phyloP scores from a whole-genome alignment of 92 coral and sea anemone genomes.

The Palythoa caribaeorum region DNA sequence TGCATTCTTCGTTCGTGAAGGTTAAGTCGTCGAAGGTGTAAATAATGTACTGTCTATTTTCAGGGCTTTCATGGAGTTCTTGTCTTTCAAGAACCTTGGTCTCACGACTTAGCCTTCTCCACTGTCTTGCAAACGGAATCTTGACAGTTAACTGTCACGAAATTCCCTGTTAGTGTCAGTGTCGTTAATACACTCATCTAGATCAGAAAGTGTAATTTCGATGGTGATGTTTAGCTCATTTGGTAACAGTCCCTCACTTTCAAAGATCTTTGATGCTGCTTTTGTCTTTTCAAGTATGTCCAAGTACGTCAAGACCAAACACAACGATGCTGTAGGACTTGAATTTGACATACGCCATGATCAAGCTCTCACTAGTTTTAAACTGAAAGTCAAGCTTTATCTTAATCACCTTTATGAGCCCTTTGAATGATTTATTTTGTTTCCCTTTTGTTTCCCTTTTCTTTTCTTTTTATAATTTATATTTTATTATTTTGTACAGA shows the following conservation, averaged over 20 bases:
- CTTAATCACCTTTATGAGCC: no score
- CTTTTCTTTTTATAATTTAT: no score
- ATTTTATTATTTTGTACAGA: no score
- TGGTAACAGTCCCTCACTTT: constrained; percentile 24
- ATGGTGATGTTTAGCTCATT: background rate
- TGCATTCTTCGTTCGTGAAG: constrained; percentile 16
- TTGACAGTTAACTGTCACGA: constrained; percentile 11
- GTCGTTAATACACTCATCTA: constrained; percentile 27
- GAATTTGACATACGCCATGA: background rate
- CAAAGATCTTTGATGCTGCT: constrained; percentile 37
- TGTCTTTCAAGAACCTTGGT: constrained; percentile 30
- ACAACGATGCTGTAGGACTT: constrained; percentile 12
- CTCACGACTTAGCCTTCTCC: background rate
- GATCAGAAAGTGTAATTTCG: constrained; percentile 10
- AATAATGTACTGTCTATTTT: constrained; percentile 3
- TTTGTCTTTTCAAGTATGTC: constrained; percentile 33
- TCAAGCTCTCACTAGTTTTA: no score
- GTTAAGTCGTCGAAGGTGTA: constrained; percentile 14
- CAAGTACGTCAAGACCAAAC: constrained; percentile 33
- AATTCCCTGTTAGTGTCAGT: constrained; percentile 23
- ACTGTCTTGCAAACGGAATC: constrained; percentile 13
- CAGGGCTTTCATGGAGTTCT: constrained; percentile 16
- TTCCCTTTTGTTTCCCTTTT: no score
- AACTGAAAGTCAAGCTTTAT: no score
- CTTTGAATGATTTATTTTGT: no score